Percentiles rank a stretch among this genome's conserved stretches.
Evolutionary conservation across 2,797 vertebrate species (phyloP).

Genomic region (Molossus alvarezi): DNA sequence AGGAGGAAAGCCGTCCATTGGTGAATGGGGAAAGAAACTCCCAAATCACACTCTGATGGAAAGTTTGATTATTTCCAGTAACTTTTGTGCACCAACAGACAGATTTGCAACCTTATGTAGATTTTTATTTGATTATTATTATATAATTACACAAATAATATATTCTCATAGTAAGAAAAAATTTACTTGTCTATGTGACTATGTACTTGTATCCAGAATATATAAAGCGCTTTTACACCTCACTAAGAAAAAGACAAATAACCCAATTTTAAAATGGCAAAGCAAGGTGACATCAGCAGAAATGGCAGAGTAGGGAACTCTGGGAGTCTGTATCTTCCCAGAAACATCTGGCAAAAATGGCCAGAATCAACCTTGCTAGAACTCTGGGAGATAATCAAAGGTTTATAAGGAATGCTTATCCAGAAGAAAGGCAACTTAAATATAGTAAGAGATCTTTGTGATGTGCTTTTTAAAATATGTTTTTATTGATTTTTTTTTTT

Average conservation of each 20-base stretch:
- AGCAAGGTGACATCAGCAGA: constrained; percentile 39
- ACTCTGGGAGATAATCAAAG: neutral
- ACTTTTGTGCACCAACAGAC: neutral
- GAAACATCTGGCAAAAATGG: constrained; percentile 21
- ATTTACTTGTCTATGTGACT: neutral
- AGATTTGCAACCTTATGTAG: neutral
- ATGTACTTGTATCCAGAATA: neutral
- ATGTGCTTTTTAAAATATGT: too few relatives aligned
- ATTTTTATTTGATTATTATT: constrained; percentile 46
- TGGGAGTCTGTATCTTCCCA: neutral
- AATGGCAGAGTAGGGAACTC: neutral
- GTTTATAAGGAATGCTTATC: neutral
- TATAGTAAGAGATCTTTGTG: neutral
- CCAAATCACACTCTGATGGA: neutral
- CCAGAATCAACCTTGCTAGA: constrained; percentile 47
- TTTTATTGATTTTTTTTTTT: too few relatives aligned
- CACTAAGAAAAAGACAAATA: constrained; percentile 5
- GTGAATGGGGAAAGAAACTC: neutral
- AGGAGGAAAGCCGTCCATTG: neutral
- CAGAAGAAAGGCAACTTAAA: neutral
- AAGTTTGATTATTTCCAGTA: constrained; percentile 36
- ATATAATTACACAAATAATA: constrained; percentile 5
- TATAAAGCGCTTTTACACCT: constrained; percentile 37
- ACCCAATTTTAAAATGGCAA: neutral
- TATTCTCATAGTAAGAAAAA: neutral